phyloP scores from a whole-genome alignment of 1,140 invertebrate species.

The Diachasmimorpha longicaudata region DNA sequence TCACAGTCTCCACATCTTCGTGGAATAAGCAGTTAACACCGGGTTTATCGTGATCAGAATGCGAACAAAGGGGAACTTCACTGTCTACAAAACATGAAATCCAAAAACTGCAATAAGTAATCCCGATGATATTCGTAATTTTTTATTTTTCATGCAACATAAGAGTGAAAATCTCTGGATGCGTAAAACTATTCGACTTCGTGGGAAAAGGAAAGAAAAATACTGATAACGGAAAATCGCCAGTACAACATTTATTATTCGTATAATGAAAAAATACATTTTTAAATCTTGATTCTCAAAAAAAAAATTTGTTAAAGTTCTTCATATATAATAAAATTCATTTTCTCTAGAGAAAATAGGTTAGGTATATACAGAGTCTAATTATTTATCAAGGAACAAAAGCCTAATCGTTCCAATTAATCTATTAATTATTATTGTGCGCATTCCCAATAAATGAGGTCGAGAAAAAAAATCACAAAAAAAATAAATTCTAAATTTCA shows the following conservation, averaged over 20 bases:
- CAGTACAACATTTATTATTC: constrained; percentile 24
- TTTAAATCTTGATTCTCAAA: not conserved
- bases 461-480: not conserved
- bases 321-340: not conserved
- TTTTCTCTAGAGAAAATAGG: constrained; percentile 12
- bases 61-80: constrained; percentile 66
- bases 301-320: constrained; percentile 19
- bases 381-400: not conserved
- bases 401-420: not conserved
- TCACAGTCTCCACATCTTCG: constrained; percentile 65
- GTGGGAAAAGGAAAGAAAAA: constrained; percentile 27
- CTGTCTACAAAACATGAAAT: constrained; percentile 56
- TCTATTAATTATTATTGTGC: not conserved
- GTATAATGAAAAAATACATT: constrained; percentile 24
- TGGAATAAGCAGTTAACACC: constrained; percentile 68
- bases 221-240: constrained; percentile 17
- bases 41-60: constrained; percentile 55
- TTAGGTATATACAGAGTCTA: not conserved
- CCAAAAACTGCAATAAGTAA: not conserved
- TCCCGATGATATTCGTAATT: not conserved
- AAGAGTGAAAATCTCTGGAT: constrained; percentile 11
- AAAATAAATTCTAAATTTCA: not conserved
- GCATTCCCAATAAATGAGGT: not conserved
- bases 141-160: constrained; percentile 11
- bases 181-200: constrained; percentile 20